Evolutionary conservation across 37 sponge, comb jelly and placozoan genomes (phyloP).

Genomic region (Ianthella basta): DNA sequence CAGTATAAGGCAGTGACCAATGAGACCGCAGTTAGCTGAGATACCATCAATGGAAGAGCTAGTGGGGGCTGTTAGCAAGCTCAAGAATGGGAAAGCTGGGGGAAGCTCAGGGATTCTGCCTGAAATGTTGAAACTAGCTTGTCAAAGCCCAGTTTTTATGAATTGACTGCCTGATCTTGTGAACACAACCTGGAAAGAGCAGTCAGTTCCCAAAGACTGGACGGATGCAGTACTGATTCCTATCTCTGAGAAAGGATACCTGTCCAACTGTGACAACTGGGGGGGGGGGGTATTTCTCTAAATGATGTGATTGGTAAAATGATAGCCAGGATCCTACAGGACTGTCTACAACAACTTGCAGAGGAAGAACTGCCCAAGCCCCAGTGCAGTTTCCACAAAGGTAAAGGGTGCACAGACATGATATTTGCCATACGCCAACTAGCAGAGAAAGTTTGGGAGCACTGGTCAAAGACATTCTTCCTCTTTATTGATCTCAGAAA

Average conservation of each 20-base stretch:
- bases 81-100: too few species aligned
- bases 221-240: background rate
- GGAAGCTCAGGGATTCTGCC: too few species aligned
- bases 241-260: background rate
- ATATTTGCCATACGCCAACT: too few species aligned
- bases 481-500: background rate
- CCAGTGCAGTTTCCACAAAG: background rate
- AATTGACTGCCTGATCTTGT: too few species aligned
- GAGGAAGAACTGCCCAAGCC: background rate
- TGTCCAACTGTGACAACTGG: too few species aligned
- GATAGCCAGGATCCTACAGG: background rate
- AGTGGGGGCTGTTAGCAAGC: background rate
- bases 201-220: too few species aligned
- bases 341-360: background rate
- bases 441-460: background rate
- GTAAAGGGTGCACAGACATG: too few species aligned
- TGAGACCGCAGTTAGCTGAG: background rate
- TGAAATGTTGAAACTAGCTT: too few species aligned
- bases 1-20: too few species aligned
- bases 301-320: background rate
- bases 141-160: too few species aligned
- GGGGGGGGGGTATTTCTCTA: too few species aligned
- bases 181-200: too few species aligned
- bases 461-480: background rate
- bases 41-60: background rate